Evolutionary conservation across 2,888 invertebrate genomes (phyloP), one percentile per base, ranked within the genome.

Genomic region (Drosophila putrida): DNA sequence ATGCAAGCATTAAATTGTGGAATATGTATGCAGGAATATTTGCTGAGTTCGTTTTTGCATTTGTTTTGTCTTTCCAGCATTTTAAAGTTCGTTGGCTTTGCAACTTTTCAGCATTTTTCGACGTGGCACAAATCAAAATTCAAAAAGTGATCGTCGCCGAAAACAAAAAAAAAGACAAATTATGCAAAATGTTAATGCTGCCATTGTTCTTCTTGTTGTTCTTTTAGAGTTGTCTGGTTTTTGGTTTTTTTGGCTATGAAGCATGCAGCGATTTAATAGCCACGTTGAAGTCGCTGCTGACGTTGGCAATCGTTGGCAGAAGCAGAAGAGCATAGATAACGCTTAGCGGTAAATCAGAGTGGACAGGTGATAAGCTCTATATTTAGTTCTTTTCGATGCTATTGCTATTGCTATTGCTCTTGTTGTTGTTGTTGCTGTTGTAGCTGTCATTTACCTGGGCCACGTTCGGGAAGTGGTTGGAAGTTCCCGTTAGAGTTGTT

Each of bases 391-490:
- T 41, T 47, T 46, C 20, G 39, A 41, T 46, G 13, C 1, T 13
- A 4, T 31, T 31, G 28, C 28, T 44, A 10, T n/a, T 31, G 15
- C n/a, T n/a, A n/a, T n/a, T 46, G 20, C 13, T 46, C 13, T 31
- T 50, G 25, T 31, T 43, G 36, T 27, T 33, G 20, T 31, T 68
- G 20, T 11, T 55, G 6, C 33, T 33, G n/a, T 27, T 64, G 27
- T 47, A 58, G 41, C n/a, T 66, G 51, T 31, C 35, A 53, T 64
- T 92, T 92, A 93, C 93, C 93, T 93, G 93, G 92, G 74, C 93
- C 93, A 87, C 93, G 90, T 83, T 93, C 92, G 36, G 92, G 92
- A 78, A 93, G 80, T 74, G 90, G 84, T 62, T 83, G 89, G 68
- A 88, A 85, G 74, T 85, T 90, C 86, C 91, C 91, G 74, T 91